Evolutionary conservation across 2,888 invertebrate genomes (phyloP).

Genomic region (Entomobrya proxima): DNA sequence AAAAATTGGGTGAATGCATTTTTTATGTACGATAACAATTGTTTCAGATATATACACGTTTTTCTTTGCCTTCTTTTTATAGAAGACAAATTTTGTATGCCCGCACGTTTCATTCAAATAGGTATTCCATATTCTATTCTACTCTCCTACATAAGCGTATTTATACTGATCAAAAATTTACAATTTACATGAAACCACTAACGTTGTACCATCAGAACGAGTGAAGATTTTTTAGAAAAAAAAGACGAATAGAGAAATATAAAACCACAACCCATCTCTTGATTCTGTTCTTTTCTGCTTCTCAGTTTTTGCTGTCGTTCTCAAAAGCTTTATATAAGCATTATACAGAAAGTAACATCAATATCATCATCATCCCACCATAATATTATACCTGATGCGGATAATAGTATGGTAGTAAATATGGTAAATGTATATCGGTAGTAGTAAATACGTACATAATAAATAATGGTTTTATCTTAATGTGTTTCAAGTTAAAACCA

Average conservation of each 20-base stretch:
- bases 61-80: background rate
- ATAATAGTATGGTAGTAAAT: too few species aligned
- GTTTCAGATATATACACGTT: background rate
- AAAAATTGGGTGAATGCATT: slow-evolving; percentile 25
- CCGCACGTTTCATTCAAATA: slow-evolving; percentile 6
- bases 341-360: too few species aligned
- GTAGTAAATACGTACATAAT: slow-evolving; percentile 43
- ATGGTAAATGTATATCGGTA: too few species aligned
- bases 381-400: too few species aligned
- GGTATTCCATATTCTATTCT: too few species aligned
- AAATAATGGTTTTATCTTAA: slow-evolving; percentile 52
- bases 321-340: too few species aligned
- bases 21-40: background rate
- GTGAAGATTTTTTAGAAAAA: background rate
- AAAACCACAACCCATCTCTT: slow-evolving; percentile 6
- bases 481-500: slow-evolving; percentile 43
- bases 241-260: slow-evolving; percentile 17
- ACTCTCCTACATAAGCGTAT: background rate
- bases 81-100: background rate
- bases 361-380: too few species aligned
- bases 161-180: too few species aligned
- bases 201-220: background rate
- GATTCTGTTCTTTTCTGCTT: background rate
- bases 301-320: too few species aligned
- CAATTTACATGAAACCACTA: slow-evolving; percentile 4